Percentiles rank a stretch among this genome's conserved stretches.
phyloP scores from a whole-genome alignment of 2,113 vertebrate genomes.

The Stercorarius parasiticus region DNA sequence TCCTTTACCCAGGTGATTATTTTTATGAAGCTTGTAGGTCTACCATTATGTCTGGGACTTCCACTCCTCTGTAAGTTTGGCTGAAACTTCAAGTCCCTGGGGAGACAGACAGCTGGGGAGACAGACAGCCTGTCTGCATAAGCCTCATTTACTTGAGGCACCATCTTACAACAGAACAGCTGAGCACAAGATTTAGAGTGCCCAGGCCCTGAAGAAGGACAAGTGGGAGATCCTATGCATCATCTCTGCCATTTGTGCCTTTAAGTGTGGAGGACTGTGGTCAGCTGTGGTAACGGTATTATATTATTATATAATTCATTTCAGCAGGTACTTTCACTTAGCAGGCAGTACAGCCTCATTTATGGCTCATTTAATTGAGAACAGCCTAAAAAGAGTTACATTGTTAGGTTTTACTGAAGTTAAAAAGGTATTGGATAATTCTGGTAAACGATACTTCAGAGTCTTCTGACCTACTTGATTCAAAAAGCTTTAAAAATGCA shows the following conservation, averaged over 20 bases:
- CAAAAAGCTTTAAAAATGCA: not conserved
- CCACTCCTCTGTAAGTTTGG: not conserved
- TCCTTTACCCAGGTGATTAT: not conserved
- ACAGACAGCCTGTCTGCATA: not conserved
- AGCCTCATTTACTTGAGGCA: not conserved
- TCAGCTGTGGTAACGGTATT: not conserved
- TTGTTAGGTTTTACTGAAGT: not conserved
- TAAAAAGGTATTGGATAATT: not conserved
- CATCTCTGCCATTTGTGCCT: not conserved
- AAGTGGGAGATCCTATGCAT: not conserved
- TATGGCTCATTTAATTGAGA: not conserved
- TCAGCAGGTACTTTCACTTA: not conserved
- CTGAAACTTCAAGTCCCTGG: not conserved
- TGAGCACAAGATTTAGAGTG: not conserved
- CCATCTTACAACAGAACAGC: not conserved
- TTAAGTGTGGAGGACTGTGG: not conserved
- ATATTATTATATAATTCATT: not conserved
- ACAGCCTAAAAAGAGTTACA: not conserved
- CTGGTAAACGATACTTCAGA: not conserved
- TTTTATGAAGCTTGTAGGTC: not conserved
- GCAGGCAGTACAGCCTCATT: not conserved
- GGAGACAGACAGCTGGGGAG: not conserved
- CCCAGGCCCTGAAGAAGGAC: not conserved
- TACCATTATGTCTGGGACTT: not conserved
- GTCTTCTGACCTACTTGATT: not conserved